Base-by-base conservation (phyloP, 1,140 invertebrate genomes). In the Eueides isabella region DNA sequence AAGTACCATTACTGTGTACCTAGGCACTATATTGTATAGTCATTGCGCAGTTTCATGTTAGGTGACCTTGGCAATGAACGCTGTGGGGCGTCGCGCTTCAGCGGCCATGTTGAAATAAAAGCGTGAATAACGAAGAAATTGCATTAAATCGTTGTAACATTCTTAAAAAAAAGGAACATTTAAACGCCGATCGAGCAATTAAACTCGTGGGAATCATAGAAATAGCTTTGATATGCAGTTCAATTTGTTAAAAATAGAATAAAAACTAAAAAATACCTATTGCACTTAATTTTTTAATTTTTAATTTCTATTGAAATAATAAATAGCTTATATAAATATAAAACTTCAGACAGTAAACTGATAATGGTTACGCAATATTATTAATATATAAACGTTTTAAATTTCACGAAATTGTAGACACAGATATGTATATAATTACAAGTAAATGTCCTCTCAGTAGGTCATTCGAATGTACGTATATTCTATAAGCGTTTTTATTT, bases 51-150 rank as follows among this genome's bases (percentile, higher is more conserved):
- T 90, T 92, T 88, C 85, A 87, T 88, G 86, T 88, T 89, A 90
- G 82, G 79, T 90, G 90, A 93, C 91, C 91, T 93, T 93, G 91
- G 79, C 89, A 88, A 83, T 93, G 90, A 90, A 92, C 89, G 88
- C 78, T 71, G 78, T 82, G 84, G 90, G 87, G 85, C 89, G 91
- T 84, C 88, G 82, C 91, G 88, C 88, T 87, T 81, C 82, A 86
- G 84, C 88, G 86, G 85, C 88, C 88, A 89, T 88, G 84, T 87
- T 89, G 85, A 82, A 90, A 86, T 84, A 77, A 74, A 84, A 85
- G 81, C 81, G 80, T 85, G 79, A 79, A 88, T 80, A 86, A 79
- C 89, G 86, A 90, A 87, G 83, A 83, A 89, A 91, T 86, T 87
- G 80, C 83, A 84, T 86, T 80, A 67, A 82, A 90, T 90, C 87